These are phyloP conservation scores for Denticeps clupeoides DNA, from an alignment of 2,797 vertebrate species.

Conservation along the genomic window DNA sequence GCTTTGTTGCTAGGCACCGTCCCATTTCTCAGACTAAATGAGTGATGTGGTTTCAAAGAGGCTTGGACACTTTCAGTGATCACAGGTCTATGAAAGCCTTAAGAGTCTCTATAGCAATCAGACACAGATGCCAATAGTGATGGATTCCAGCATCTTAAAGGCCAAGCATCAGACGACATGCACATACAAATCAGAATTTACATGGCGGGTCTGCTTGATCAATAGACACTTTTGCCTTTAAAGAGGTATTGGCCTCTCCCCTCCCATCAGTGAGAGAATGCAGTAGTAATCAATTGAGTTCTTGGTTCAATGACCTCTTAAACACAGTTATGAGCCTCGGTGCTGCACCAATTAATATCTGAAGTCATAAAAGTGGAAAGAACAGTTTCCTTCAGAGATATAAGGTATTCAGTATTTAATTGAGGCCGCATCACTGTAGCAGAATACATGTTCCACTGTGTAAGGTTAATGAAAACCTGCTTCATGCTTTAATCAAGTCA, in stretches of 20 bases:
- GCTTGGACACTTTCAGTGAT: slow-evolving; percentile 57
- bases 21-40: slow-evolving; percentile 44
- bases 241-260: slow-evolving; percentile 34
- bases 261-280: slow-evolving; percentile 6
- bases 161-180: slow-evolving; percentile 16
- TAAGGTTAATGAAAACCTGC: not conserved
- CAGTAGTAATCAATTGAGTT: slow-evolving; percentile 35
- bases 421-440: too few relatives aligned
- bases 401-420: too few relatives aligned
- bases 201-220: slow-evolving; percentile 49
- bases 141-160: slow-evolving; percentile 47
- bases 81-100: slow-evolving; percentile 54
- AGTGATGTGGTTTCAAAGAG: slow-evolving; percentile 59
- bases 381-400: too few relatives aligned
- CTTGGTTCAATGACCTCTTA: slow-evolving; percentile 12
- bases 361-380: too few relatives aligned
- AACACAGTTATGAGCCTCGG: slow-evolving; percentile 12
- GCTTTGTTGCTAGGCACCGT: slow-evolving; percentile 19
- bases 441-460: not conserved
- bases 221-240: slow-evolving; percentile 49
- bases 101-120: slow-evolving; percentile 53
- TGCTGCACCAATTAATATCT: slow-evolving; percentile 13
- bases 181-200: slow-evolving; percentile 56
- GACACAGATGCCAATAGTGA: slow-evolving; percentile 57
- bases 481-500: too few relatives aligned